A percentile compares a stretch with the other conserved stretches of the same genome.
Conservation (phyloP, 2,888 invertebrate genomes). For the Lymantria dispar region DNA sequence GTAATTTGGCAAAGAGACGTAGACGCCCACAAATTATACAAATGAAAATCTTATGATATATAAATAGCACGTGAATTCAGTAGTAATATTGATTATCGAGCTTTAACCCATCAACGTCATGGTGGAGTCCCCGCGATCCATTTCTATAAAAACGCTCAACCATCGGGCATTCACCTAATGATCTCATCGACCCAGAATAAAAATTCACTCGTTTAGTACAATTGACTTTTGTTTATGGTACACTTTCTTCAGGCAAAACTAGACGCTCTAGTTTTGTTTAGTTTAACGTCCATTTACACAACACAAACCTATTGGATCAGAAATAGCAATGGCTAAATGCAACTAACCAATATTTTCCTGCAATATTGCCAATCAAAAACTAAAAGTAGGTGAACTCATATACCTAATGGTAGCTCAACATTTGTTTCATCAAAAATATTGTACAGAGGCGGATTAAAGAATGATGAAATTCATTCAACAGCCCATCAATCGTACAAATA, state of each 20-base stretch:
- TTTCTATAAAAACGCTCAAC: constrained; percentile 45
- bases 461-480: too few relatives aligned
- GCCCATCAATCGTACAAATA: too few relatives aligned
- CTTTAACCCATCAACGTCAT: constrained; percentile 63
- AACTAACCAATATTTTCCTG: too few relatives aligned
- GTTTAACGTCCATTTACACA: too few relatives aligned
- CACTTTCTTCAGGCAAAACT: constrained; percentile 65
- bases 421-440: too few relatives aligned
- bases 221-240: constrained; percentile 72
- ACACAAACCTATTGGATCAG: too few relatives aligned
- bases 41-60: not conserved
- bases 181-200: constrained; percentile 77
- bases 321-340: too few relatives aligned
- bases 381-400: too few relatives aligned
- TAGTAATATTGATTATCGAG: constrained; percentile 1
- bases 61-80: not conserved
- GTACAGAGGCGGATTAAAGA: too few relatives aligned
- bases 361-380: too few relatives aligned
- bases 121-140: constrained; percentile 66
- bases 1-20: constrained; percentile 10
- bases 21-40: not conserved
- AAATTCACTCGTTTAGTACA: constrained; percentile 71
- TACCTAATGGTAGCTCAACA: too few relatives aligned
- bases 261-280: constrained; percentile 58
- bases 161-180: constrained; percentile 75